A percentile compares a stretch with the other conserved stretches of the same genome.
Conservation (phyloP, 2,797 vertebrate genomes). For the Nannoperca australis region DNA sequence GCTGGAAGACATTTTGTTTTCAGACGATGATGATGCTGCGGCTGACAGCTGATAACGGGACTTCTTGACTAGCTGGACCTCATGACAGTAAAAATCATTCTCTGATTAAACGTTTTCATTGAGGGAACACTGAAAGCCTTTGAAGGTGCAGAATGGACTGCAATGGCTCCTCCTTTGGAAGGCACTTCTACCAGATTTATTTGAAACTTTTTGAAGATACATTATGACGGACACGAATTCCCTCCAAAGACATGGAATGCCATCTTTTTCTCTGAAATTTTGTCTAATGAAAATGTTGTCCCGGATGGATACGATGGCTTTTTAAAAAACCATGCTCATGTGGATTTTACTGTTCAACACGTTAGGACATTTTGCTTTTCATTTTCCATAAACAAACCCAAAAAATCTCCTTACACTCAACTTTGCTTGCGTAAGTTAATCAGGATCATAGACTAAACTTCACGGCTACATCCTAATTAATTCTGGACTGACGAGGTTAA, state of each 20-base stretch:
- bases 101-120: constrained; percentile 15
- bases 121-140: constrained; percentile 20
- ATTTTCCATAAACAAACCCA: constrained; percentile 20
- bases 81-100: background rate
- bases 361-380: constrained; percentile 16
- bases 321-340: background rate
- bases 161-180: constrained; percentile 21
- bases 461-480: constrained; percentile 21
- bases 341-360: constrained; percentile 34
- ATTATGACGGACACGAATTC: background rate
- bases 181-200: constrained; percentile 11
- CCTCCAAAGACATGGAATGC: background rate
- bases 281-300: background rate
- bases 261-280: constrained; percentile 15
- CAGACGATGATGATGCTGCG: constrained; percentile 71
- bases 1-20: constrained; percentile 89
- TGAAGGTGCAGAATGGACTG: constrained; percentile 29
- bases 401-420: constrained; percentile 7
- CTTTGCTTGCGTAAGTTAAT: constrained; percentile 32
- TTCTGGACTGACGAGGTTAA: constrained; percentile 41
- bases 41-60: constrained; percentile 56
- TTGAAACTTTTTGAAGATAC: constrained; percentile 13
- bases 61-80: constrained; percentile 14
- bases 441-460: constrained; percentile 21
- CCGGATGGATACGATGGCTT: constrained; percentile 22